Base-by-base conservation (phyloP, 2,113 vertebrate genomes). In the Vidua macroura region DNA sequence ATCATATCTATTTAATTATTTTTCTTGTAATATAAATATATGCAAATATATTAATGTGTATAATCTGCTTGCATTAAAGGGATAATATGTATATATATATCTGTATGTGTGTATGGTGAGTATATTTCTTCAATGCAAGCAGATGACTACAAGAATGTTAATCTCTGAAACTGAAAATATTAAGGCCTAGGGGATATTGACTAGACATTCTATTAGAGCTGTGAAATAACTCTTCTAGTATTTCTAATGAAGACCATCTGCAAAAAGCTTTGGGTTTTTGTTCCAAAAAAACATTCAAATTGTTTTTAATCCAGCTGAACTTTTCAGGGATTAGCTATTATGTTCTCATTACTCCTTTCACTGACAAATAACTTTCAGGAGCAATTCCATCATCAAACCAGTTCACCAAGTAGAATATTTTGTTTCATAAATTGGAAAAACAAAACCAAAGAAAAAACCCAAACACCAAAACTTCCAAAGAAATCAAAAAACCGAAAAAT, bases 191-290 rank as follows among this genome's bases (percentile, higher is more conserved):
- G 90, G 70, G 56, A 88, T 96, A 93, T 77, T 94, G 93, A 66
- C 93, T 43, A 95, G 74, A 73, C 51, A 52, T n/a, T 55, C 68
- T 81, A 73, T 62, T 60, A 85, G 77, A 91, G 8, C 83, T 90
- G 86, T 24, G 67, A 92, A 96, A 81, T 88, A 89, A 75, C 70
- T 70, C 44, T 90, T 95, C 66, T 67, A 92, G 37, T 53, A 78
- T 92, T 96, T 94, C 67, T 96, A 96, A 81, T 88, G 95, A 96
- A 77, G 62, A 87, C 82, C 87, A 95, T 87, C 79, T 94, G 85
- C 55, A 96, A 93, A 96, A 72, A 81, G 55, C 27, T 19, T 76
- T 62, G 24, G 22, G 35, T 53, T 93, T 62, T 96, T 10, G 14
- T 83, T 93, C 94, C 56, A 92, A 86, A 94, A 80, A 55, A 94